These are phyloP conservation scores for Cantharis nigra DNA, from an alignment of 2,888 invertebrate genomes.

Conservation along the genomic window DNA sequence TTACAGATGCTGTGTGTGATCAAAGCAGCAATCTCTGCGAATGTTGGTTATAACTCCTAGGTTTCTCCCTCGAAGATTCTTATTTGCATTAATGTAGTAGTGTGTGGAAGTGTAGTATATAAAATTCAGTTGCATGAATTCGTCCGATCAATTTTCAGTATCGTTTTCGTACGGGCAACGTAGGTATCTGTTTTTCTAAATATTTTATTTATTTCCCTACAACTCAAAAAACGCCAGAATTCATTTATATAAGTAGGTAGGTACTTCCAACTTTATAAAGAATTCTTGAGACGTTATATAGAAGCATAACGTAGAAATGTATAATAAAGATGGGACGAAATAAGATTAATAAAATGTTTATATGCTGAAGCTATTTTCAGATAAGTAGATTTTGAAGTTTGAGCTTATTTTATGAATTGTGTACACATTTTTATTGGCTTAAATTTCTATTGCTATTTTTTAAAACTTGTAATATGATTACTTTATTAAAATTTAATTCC, in stretches of 20 bases:
- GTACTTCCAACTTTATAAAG: background rate
- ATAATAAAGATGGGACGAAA: background rate
- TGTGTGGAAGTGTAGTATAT: background rate
- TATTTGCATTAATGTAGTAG: background rate
- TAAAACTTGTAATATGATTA: background rate
- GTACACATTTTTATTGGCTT: background rate
- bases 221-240: background rate
- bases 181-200: background rate
- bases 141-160: background rate
- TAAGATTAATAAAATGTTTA: background rate
- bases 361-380: background rate
- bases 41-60: background rate
- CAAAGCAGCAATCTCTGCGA: background rate
- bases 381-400: background rate
- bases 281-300: background rate
- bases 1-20: conserved; percentile 26
- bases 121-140: background rate
- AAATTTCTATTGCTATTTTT: background rate
- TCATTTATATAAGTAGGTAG: background rate
- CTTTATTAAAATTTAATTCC: background rate
- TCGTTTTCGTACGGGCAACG: background rate
- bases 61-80: background rate
- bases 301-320: background rate
- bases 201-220: background rate
- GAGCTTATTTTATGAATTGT: background rate